A percentile compares a stretch with the other conserved stretches of the same genome.
phyloP scores from a whole-genome alignment of 2,113 vertebrate genomes.

The human (Homo sapiens) region GRCh38 chrX:132768501-132769000 shows the following conservation, averaged over 20 bases:
- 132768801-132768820: constrained; percentile 25
- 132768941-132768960: constrained; percentile 70
- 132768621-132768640: background rate
- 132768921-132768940: constrained; percentile 62
- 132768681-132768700: background rate
- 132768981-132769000: constrained; percentile 54
- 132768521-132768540: constrained; percentile 13
- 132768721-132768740: background rate
- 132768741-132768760: background rate
- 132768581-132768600: background rate
- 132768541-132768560: background rate
- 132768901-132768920: constrained; percentile 69
- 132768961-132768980: constrained; percentile 59
- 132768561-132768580: background rate
- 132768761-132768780: background rate
- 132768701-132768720: background rate
- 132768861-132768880: constrained; percentile 63
- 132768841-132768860: constrained; percentile 18
- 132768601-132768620: background rate
- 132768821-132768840: background rate
- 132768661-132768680: background rate
- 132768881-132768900: constrained; percentile 66
- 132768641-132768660: background rate
- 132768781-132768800: constrained; percentile 38
- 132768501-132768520: background rate